Evolutionary conservation across 2,113 vertebrate species (phyloP).

Genomic region (Myiopsitta monachus): DNA sequence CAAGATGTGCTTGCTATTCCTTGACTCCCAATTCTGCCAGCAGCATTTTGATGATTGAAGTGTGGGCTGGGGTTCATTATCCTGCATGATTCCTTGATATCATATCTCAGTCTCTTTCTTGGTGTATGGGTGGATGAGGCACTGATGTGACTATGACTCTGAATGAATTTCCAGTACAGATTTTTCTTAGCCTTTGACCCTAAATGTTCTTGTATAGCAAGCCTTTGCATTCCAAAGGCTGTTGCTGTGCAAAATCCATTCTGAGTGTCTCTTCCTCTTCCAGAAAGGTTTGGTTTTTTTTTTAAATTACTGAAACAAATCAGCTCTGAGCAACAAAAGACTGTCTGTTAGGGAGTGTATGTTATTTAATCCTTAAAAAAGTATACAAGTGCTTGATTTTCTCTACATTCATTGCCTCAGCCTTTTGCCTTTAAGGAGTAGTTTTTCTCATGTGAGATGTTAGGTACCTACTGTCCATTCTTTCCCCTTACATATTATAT

Average conservation of each 20-base stretch:
- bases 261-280: background rate
- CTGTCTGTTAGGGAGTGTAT: background rate
- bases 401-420: background rate
- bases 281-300: background rate
- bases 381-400: background rate
- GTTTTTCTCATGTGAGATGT: background rate
- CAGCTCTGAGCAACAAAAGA: background rate
- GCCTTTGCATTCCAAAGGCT: background rate
- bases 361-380: background rate
- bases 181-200: background rate
- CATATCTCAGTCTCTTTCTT: background rate
- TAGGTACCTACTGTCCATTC: background rate
- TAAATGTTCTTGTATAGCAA: background rate
- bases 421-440: background rate
- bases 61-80: background rate
- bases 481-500: background rate
- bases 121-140: background rate
- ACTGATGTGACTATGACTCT: background rate
- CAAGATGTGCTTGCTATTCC: background rate
- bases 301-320: background rate
- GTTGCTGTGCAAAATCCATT: background rate
- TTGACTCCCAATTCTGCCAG: background rate
- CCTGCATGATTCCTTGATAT: background rate
- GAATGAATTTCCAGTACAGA: background rate
- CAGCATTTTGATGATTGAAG: background rate